Percentiles rank a stretch among this genome's conserved stretches.
Conservation (phyloP, 2,888 invertebrate species). For the Thecophora atra region DNA sequence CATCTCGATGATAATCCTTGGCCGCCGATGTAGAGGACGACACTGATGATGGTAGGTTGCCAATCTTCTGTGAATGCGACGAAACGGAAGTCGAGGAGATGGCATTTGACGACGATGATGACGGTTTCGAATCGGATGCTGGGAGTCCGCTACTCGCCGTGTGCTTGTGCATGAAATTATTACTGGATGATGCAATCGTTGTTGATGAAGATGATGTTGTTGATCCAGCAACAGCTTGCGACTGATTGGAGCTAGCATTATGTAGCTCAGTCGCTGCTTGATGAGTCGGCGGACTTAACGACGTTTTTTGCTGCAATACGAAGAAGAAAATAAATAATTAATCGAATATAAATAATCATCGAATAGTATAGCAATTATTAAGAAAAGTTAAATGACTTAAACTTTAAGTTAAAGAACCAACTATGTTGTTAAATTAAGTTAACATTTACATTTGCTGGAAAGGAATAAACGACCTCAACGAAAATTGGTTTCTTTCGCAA, state of each 20-base stretch:
- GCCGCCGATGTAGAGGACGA: constrained; percentile 36
- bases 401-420: no score
- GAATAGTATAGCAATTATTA: no score
- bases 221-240: constrained; percentile 40
- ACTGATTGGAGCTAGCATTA: constrained; percentile 50
- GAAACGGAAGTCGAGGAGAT: constrained; percentile 31
- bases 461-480: no score
- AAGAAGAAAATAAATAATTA: constrained; percentile 19
- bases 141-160: not conserved
- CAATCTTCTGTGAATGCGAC: constrained; percentile 40
- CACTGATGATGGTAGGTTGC: constrained; percentile 20
- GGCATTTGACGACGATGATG: constrained; percentile 17
- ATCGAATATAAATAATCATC: no score
- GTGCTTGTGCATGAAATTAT: constrained; percentile 13
- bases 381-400: no score
- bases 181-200: not conserved
- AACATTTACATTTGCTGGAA: no score
- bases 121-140: constrained; percentile 9
- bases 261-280: constrained; percentile 53
- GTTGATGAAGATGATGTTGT: constrained; percentile 35
- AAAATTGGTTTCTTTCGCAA: no score
- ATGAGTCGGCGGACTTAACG: constrained; percentile 62
- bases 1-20: constrained; percentile 47
- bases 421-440: no score
- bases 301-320: constrained; percentile 63